These are phyloP conservation scores for Cardiocondyla obscurior DNA, from an alignment of 1,140 invertebrate species.

Conservation along the genomic window DNA sequence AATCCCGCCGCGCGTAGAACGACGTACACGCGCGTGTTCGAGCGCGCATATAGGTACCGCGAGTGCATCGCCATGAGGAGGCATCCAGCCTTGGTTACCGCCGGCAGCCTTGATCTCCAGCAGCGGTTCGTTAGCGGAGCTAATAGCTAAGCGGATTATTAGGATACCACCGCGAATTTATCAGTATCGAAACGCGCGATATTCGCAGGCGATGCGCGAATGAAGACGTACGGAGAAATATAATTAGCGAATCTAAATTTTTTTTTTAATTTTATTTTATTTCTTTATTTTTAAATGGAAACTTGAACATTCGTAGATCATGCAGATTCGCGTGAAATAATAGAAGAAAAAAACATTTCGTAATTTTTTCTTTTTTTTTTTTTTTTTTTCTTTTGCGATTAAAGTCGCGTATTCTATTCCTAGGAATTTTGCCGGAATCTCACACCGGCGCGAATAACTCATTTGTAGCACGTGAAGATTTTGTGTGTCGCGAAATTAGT, in stretches of 20 bases:
- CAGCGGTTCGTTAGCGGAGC: conserved; percentile 58
- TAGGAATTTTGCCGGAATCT: background rate
- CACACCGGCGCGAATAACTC: conserved; percentile 39
- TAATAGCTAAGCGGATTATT: conserved; percentile 59
- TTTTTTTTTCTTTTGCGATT: background rate
- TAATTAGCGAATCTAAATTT: background rate
- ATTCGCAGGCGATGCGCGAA: background rate
- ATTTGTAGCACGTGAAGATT: conserved; percentile 29
- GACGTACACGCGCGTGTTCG: background rate
- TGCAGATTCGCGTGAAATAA: background rate
- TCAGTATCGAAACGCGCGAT: conserved; percentile 26
- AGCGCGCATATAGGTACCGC: background rate
- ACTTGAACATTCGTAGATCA: background rate
- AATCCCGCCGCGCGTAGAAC: background rate
- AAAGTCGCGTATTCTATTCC: background rate
- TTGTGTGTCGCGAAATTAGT: conserved; percentile 1
- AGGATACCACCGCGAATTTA: conserved; percentile 57
- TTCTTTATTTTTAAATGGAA: background rate
- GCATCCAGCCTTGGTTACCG: conserved; percentile 16
- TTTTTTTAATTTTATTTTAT: background rate
- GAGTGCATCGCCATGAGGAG: conserved; percentile 41
- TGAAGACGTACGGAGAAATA: background rate
- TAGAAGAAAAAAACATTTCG: background rate
- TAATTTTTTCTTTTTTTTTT: no score
- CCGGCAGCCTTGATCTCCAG: conserved; percentile 36